Conservation (phyloP, 2,113 vertebrate species). For the pig (Sus scrofa) region DNA sequence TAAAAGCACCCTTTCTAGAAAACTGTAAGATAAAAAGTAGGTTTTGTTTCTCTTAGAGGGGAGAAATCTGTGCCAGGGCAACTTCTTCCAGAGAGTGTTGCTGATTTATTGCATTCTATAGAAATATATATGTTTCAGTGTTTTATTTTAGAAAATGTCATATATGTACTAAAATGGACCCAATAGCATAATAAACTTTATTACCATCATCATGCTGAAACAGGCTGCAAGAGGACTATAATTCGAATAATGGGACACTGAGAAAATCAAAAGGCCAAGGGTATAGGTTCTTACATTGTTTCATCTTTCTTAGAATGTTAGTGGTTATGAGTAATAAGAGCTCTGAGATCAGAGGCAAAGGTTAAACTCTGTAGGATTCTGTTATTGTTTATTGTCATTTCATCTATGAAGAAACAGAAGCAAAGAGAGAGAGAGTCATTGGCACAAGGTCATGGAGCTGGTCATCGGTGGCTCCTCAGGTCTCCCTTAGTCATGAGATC, state of each 20-base stretch:
- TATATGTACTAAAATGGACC: neutral
- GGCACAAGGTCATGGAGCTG: neutral
- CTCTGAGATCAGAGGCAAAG: neutral
- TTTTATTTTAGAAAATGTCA: neutral
- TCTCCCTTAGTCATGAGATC: neutral
- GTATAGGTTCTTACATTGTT: neutral
- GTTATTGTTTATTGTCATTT: neutral
- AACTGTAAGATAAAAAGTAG: neutral
- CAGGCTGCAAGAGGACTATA: neutral
- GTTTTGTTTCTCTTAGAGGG: slow-evolving; percentile 21
- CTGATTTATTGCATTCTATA: slow-evolving; percentile 29
- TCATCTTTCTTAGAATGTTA: neutral
- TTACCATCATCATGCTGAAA: neutral
- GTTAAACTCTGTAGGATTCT: neutral
- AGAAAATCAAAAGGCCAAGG: neutral
- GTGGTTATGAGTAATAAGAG: neutral
- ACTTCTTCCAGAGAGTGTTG: neutral
- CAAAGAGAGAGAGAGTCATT: neutral
- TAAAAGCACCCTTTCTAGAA: slow-evolving; percentile 47
- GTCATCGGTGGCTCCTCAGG: fast-evolving
- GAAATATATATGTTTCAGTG: neutral
- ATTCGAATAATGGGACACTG: neutral
- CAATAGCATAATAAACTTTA: neutral
- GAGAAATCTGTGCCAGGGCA: neutral
- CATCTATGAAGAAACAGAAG: neutral